Conservation (phyloP, 2,113 vertebrate species). For the Anser cygnoides region DNA sequence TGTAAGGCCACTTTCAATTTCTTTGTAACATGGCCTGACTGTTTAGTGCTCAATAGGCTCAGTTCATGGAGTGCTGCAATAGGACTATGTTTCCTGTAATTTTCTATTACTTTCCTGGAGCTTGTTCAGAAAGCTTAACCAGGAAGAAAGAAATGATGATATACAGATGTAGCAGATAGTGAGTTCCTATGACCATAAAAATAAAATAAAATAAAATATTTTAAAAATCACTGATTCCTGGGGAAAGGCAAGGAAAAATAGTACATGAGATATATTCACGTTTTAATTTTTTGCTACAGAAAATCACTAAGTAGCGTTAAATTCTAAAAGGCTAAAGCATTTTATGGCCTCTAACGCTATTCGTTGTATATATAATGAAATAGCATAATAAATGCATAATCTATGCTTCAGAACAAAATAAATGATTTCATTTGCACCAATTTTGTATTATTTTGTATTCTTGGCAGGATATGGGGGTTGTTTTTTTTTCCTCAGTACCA, state of each 20-base stretch:
- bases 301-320: background rate
- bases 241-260: background rate
- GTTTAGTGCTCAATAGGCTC: background rate
- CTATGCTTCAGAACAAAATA: background rate
- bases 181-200: background rate
- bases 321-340: background rate
- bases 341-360: background rate
- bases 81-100: background rate
- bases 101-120: background rate
- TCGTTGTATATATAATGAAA: background rate
- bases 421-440: background rate
- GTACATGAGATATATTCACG: background rate
- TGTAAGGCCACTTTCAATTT: constrained; percentile 3
- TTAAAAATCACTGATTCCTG: background rate
- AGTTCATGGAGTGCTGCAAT: background rate
- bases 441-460: background rate
- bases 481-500: background rate
- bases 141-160: background rate
- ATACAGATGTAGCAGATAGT: background rate
- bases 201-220: background rate
- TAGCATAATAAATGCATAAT: background rate
- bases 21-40: background rate
- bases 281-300: background rate
- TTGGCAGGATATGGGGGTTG: background rate
- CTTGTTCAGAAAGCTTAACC: background rate